A percentile compares a stretch with the other conserved stretches of the same genome.
Evolutionary conservation across 2,888 invertebrate species (phyloP).

Genomic region (Patella ulyssiponensis): DNA sequence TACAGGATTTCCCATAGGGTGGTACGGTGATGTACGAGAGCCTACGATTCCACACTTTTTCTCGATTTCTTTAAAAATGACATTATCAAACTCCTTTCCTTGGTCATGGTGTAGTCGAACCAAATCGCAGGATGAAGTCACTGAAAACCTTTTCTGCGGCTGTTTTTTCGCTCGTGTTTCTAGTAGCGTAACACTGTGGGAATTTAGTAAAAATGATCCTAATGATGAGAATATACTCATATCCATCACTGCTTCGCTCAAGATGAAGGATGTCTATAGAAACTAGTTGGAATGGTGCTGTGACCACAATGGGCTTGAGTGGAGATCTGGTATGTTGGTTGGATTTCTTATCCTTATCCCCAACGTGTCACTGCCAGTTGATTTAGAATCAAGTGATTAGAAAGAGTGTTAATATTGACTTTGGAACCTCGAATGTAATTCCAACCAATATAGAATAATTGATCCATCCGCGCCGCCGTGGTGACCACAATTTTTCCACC

Average conservation of each 20-base stretch:
- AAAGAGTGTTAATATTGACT: no score
- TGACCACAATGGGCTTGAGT: conserved; percentile 30
- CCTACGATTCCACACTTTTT: conserved; percentile 15
- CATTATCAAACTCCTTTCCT: conserved; percentile 23
- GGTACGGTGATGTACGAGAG: conserved; percentile 22
- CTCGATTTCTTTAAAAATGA: conserved; percentile 17
- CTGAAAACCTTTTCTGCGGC: conserved; percentile 25
- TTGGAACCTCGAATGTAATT: no score
- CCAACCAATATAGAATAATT: no score
- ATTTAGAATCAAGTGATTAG: no score
- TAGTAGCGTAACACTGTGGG: conserved; percentile 25
- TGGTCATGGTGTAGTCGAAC: conserved; percentile 25
- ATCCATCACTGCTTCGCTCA: conserved; percentile 31
- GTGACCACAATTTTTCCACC: no score
- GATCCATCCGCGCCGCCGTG: no score
- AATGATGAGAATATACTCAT: conserved; percentile 18
- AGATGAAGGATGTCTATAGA: conserved; percentile 41
- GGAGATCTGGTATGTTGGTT: background rate
- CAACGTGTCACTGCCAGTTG: no score
- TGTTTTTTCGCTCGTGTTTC: conserved; percentile 21
- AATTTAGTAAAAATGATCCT: conserved; percentile 24
- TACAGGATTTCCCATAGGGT: conserved; percentile 22
- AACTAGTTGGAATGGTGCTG: conserved; percentile 37
- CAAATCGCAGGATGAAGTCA: conserved; percentile 22
- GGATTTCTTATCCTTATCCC: conserved; percentile 20